A percentile compares a stretch with the other conserved stretches of the same genome.
These are phyloP conservation scores for Bufo bufo DNA, from an alignment of 2,113 vertebrate species.

Conservation along the genomic window DNA sequence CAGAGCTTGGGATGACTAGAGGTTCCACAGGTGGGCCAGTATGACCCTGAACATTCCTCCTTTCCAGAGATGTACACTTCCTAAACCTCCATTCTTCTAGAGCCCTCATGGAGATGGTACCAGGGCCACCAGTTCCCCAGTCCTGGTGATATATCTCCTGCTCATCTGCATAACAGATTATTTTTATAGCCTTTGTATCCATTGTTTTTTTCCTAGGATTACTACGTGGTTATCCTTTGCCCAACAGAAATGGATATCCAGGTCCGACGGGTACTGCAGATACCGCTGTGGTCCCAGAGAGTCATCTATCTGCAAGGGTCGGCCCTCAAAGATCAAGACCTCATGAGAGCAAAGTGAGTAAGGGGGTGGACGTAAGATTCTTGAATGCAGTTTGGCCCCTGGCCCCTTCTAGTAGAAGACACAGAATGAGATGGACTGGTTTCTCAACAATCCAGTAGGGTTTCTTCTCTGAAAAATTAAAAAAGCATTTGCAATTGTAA, in stretches of 20 bases:
- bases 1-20: too few species aligned
- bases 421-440: background rate
- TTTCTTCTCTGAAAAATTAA: too few species aligned
- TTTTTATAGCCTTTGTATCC: background rate
- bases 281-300: constrained; percentile 94
- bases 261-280: constrained; percentile 93
- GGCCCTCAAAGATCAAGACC: constrained; percentile 94
- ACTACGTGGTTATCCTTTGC: constrained; percentile 96
- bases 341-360: constrained; percentile 94
- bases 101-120: background rate
- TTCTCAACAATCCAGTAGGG: background rate
- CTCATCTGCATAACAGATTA: background rate
- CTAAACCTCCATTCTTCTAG: background rate
- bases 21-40: too few species aligned
- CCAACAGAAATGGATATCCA: constrained; percentile 94
- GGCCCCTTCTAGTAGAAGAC: background rate
- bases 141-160: background rate
- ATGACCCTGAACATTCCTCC: background rate
- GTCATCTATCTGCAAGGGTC: constrained; percentile 98
- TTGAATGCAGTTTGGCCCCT: background rate
- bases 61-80: background rate
- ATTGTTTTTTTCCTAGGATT: constrained; percentile 78
- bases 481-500: too few species aligned
- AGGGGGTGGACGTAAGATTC: too few species aligned
- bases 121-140: background rate